Percentiles rank a stretch among this genome's conserved stretches.
Evolutionary conservation across 1,140 invertebrate species (phyloP).

Genomic region (Trachymyrmex cornetzi): DNA sequence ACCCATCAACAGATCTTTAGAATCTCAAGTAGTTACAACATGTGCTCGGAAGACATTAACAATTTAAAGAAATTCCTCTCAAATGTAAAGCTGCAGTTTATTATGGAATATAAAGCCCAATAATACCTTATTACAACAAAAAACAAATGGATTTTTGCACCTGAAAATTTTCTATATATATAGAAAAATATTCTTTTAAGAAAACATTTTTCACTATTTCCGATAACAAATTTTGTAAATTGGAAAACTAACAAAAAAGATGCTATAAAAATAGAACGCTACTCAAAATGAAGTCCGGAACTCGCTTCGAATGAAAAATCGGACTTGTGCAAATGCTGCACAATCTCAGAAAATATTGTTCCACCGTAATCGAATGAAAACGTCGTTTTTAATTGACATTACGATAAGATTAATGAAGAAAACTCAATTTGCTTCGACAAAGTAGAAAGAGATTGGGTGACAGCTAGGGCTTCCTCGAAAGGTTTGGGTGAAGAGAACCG

Average conservation of each 20-base stretch:
- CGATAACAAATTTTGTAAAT: neutral
- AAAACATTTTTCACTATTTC: neutral
- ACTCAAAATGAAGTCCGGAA: neutral
- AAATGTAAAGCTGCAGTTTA: neutral
- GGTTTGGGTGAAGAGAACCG: constrained; percentile 1
- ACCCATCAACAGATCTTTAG: constrained; percentile 20
- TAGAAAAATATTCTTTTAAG: neutral
- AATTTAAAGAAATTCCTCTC: neutral
- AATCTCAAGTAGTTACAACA: constrained; percentile 17
- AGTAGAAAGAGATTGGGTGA: neutral
- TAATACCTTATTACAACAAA: neutral
- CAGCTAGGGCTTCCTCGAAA: constrained; percentile 49
- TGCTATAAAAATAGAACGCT: neutral
- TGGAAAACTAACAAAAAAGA: neutral
- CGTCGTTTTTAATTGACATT: constrained; percentile 30
- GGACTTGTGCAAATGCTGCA: neutral
- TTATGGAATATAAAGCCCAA: neutral
- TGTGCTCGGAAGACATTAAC: neutral
- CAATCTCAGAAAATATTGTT: constrained; percentile 6
- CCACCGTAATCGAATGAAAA: constrained; percentile 1
- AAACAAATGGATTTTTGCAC: neutral
- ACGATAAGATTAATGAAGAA: neutral
- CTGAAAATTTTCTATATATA: neutral
- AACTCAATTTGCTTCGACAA: constrained; percentile 48
- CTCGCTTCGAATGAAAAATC: neutral